phyloP scores from a whole-genome alignment of 2,113 vertebrate species.

The Galemys pyrenaicus region DNA sequence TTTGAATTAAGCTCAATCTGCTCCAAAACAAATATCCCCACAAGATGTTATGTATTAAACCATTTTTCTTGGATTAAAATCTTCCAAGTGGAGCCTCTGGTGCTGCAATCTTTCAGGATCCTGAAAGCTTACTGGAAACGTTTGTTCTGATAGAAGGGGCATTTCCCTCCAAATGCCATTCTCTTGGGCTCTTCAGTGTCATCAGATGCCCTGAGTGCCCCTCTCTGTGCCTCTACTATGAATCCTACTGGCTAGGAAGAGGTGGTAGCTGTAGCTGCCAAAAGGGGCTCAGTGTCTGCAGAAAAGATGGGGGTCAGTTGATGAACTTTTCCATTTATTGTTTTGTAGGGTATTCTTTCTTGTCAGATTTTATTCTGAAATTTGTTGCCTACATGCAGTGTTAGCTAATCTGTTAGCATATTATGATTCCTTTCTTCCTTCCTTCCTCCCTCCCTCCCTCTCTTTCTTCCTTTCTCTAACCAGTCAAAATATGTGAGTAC shows the following conservation, averaged over 20 bases:
- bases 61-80: slow-evolving; percentile 82
- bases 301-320: background rate
- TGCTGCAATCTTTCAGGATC: slow-evolving; percentile 3
- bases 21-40: slow-evolving; percentile 81
- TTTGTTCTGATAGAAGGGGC: background rate
- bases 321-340: background rate
- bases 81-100: slow-evolving; percentile 65
- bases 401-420: background rate
- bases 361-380: background rate
- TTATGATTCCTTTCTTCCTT: background rate
- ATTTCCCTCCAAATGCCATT: background rate
- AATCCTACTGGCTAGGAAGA: background rate
- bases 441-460: background rate
- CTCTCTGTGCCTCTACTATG: background rate
- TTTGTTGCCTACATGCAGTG: background rate
- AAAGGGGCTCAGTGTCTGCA: background rate
- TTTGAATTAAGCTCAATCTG: slow-evolving; percentile 80
- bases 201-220: background rate
- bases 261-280: background rate
- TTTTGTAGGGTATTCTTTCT: background rate
- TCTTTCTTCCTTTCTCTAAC: background rate
- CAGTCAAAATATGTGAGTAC: background rate
- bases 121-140: background rate
- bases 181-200: background rate
- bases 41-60: slow-evolving; percentile 78